Conservation (phyloP, 1,140 invertebrate genomes). For the Nylanderia fulva region DNA sequence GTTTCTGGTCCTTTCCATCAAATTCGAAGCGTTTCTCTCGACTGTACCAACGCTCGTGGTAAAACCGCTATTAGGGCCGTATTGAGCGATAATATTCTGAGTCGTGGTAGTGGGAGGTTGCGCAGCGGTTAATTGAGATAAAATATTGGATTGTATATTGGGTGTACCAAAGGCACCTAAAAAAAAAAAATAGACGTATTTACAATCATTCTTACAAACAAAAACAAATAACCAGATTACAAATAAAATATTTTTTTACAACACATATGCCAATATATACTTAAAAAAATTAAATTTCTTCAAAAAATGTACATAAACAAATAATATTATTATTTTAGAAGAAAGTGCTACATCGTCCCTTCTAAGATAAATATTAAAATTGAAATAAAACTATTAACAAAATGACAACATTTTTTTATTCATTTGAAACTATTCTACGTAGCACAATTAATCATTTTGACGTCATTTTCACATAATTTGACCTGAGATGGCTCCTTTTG, state of each 20-base stretch:
- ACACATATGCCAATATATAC: background rate
- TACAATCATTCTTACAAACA: background rate
- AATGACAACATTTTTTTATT: too few relatives aligned
- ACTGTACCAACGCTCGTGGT: constrained; percentile 84
- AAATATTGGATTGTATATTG: constrained; percentile 84
- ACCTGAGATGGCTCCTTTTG: too few relatives aligned
- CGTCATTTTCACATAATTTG: too few relatives aligned
- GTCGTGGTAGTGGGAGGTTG: constrained; percentile 80
- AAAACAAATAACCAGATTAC: background rate
- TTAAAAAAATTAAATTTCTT: background rate
- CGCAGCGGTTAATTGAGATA: constrained; percentile 81
- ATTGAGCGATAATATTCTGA: constrained; percentile 85
- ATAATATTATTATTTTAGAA: background rate
- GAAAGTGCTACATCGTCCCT: too few relatives aligned
- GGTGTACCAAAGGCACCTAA: constrained; percentile 82
- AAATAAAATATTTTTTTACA: background rate
- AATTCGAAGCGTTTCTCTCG: constrained; percentile 85
- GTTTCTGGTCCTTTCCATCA: constrained; percentile 89
- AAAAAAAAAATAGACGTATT: constrained; percentile 7
- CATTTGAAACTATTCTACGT: too few relatives aligned
- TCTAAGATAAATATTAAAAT: too few relatives aligned
- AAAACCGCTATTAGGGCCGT: constrained; percentile 83
- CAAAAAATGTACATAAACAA: background rate
- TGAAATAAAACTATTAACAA: too few relatives aligned
- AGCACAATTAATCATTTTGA: too few relatives aligned